These are phyloP conservation scores for Anoplolepis gracilipes DNA, from an alignment of 1,140 invertebrate genomes.

Conservation along the genomic window DNA sequence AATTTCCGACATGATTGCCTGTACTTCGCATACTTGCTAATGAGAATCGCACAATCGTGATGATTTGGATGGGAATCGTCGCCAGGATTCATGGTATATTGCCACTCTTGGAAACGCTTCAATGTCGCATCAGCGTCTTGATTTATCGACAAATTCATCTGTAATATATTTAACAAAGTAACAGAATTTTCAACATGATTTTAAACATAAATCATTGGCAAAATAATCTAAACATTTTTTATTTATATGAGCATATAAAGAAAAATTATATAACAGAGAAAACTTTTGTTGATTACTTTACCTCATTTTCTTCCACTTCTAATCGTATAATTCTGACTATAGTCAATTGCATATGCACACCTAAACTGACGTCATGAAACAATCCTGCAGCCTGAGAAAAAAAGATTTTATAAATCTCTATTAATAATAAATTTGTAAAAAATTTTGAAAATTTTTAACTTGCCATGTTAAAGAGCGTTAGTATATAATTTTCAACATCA, in stretches of 20 bases:
- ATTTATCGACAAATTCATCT: conserved; percentile 55
- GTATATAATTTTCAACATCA: conserved; percentile 88
- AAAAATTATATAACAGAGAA: not conserved
- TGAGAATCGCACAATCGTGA: conserved; percentile 90
- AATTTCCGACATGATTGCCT: conserved; percentile 35
- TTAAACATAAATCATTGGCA: not conserved
- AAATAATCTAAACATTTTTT: not conserved
- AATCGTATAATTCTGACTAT: conserved; percentile 87
- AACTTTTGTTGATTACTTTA: conserved; percentile 68
- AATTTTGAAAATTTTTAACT: conserved; percentile 1
- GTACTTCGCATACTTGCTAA: conserved; percentile 87
- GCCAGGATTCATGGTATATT: conserved; percentile 87
- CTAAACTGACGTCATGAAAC: conserved; percentile 87
- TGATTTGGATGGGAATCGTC: conserved; percentile 88
- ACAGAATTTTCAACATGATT: not conserved
- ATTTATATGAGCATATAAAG: not conserved
- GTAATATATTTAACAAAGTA: not conserved
- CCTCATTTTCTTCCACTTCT: conserved; percentile 84
- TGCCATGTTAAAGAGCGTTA: conserved; percentile 89
- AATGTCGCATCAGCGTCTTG: conserved; percentile 86
- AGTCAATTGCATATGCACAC: conserved; percentile 87
- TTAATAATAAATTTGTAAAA: not conserved
- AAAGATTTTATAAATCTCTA: not conserved
- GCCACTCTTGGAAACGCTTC: conserved; percentile 88
- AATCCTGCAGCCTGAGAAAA: conserved; percentile 83